Evolutionary conservation across 2,888 invertebrate genomes (phyloP).

Genomic region (Pristionchus exspectatus): DNA sequence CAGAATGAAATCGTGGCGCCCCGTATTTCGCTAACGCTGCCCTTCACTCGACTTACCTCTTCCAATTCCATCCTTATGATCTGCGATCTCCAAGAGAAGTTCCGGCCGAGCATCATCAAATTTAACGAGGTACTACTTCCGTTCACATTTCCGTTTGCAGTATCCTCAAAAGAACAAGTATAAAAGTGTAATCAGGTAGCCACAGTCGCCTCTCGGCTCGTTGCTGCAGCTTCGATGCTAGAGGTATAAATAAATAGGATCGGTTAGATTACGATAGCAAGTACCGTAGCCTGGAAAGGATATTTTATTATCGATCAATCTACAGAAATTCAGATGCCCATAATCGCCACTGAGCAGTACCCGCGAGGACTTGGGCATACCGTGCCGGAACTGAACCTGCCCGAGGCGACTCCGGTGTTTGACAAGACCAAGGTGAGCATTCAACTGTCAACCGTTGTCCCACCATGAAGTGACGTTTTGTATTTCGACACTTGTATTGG

Average conservation of each 20-base stretch:
- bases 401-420: constrained; percentile 65
- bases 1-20: too few relatives aligned
- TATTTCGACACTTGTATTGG: too few relatives aligned
- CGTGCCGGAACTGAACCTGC: constrained; percentile 81
- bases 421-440: constrained; percentile 73
- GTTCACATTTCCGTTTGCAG: too few relatives aligned
- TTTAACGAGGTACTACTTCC: constrained; percentile 85
- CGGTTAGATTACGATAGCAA: too few relatives aligned
- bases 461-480: too few relatives aligned
- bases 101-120: constrained; percentile 85
- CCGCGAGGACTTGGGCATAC: constrained; percentile 83
- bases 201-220: constrained; percentile 81
- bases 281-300: neutral
- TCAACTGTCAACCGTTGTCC: too few relatives aligned
- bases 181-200: too few relatives aligned
- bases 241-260: constrained; percentile 77
- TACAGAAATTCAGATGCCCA: constrained; percentile 57
- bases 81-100: constrained; percentile 91
- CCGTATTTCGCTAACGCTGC: constrained; percentile 56
- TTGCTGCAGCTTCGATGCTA: constrained; percentile 81
- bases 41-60: constrained; percentile 79
- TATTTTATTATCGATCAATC: neutral
- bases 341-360: constrained; percentile 83
- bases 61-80: constrained; percentile 86
- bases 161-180: too few relatives aligned